Conservation (phyloP, 92 coral and sea anemone species). For the Bergia sp. region DNA sequence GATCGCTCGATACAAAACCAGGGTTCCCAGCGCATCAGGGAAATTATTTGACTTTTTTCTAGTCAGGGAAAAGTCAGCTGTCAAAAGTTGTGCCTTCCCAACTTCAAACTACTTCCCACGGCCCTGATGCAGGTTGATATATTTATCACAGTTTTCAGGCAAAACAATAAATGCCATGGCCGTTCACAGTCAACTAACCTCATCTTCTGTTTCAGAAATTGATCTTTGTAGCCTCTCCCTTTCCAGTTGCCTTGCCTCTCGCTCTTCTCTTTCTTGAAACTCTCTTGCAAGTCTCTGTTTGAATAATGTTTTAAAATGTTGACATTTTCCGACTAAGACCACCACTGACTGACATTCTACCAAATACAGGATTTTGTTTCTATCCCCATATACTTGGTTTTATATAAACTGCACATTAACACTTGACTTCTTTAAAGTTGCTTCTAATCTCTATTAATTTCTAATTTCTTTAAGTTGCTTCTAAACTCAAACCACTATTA, state of each 20-base stretch:
- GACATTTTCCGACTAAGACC: background rate
- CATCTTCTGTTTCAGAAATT: conserved; percentile 32
- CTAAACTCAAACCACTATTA: too few species aligned
- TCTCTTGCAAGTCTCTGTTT: conserved; percentile 31
- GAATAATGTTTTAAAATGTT: background rate
- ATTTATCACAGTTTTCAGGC: background rate
- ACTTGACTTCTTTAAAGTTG: too few species aligned
- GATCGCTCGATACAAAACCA: too few species aligned
- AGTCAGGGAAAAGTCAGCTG: too few species aligned
- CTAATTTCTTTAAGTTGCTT: too few species aligned
- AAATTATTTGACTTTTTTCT: too few species aligned
- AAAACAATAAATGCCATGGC: background rate
- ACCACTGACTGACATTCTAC: background rate
- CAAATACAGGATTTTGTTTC: background rate
- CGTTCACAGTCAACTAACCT: background rate
- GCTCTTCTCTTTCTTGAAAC: conserved; percentile 22
- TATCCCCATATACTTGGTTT: background rate
- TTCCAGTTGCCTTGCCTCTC: background rate
- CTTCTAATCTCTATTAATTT: too few species aligned
- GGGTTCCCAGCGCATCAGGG: too few species aligned
- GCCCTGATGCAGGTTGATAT: background rate
- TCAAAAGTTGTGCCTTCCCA: background rate
- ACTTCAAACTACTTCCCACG: too few species aligned
- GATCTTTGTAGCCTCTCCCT: conserved; percentile 23
- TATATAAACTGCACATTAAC: too few species aligned